phyloP scores from a whole-genome alignment of 2,888 invertebrate species.

The Gastrophysa polygoni region DNA sequence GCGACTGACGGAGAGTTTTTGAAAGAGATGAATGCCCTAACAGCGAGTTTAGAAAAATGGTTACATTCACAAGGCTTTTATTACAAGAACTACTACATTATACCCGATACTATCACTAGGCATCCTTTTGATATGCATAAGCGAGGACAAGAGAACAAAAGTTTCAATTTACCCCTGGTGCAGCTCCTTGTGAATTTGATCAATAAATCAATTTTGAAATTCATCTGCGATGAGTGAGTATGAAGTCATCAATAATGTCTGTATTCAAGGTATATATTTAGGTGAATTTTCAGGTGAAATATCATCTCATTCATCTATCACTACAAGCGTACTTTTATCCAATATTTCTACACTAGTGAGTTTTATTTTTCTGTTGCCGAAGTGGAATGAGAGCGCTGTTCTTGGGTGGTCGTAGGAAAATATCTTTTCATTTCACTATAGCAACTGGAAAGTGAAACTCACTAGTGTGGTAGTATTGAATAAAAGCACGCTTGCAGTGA shows the following conservation, averaged over 20 bases:
- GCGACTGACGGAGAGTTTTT: conserved; percentile 36
- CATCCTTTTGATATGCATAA: conserved; percentile 25
- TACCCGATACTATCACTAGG: conserved; percentile 47
- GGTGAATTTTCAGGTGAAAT: too few relatives aligned
- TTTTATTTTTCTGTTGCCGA: too few relatives aligned
- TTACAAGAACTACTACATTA: conserved; percentile 40
- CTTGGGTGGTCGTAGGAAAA: too few relatives aligned
- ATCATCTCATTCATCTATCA: too few relatives aligned
- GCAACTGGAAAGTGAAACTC: too few relatives aligned
- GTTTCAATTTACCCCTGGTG: conserved; percentile 44
- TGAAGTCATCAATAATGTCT: background rate
- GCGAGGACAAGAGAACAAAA: conserved; percentile 30
- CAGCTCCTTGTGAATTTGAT: conserved; percentile 48
- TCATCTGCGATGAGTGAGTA: conserved; percentile 34
- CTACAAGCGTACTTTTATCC: too few relatives aligned
- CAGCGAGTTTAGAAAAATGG: conserved; percentile 55
- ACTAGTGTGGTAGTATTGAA: too few relatives aligned
- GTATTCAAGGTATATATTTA: too few relatives aligned
- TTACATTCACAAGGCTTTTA: conserved; percentile 52
- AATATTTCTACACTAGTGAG: too few relatives aligned
- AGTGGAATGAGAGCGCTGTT: too few relatives aligned
- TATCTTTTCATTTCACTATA: too few relatives aligned
- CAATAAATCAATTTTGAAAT: conserved; percentile 41
- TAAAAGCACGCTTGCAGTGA: too few relatives aligned
- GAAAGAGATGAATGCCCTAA: conserved; percentile 42